These are phyloP conservation scores for Leucoptera coffeella DNA, from an alignment of 2,888 invertebrate genomes.

Conservation along the genomic window DNA sequence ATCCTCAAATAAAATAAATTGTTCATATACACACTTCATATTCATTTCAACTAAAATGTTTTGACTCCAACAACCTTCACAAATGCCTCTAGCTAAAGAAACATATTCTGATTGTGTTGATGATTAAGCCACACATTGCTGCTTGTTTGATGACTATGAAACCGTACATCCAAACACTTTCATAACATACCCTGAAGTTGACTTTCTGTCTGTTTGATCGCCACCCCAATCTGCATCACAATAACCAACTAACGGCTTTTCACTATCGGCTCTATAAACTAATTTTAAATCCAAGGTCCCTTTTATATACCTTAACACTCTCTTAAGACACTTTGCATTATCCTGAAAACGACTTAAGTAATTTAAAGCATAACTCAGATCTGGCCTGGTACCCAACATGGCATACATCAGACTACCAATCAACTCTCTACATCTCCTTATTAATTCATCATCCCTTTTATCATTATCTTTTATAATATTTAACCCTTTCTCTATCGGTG, in stretches of 20 bases:
- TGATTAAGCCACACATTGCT: constrained; percentile 6
- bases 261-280: neutral
- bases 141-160: constrained; percentile 5
- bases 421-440: neutral
- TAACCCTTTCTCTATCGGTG: neutral
- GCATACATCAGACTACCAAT: neutral
- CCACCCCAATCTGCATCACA: constrained; percentile 7
- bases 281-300: neutral
- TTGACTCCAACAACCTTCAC: constrained; percentile 6
- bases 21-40: neutral
- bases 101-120: constrained; percentile 7
- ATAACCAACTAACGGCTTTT: constrained; percentile 4
- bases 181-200: constrained; percentile 7
- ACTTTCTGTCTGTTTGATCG: constrained; percentile 5
- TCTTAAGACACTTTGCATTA: neutral
- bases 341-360: neutral
- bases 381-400: neutral
- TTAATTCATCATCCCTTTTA: neutral
- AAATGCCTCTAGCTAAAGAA: constrained; percentile 2
- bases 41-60: constrained; percentile 4
- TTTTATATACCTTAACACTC: neutral
- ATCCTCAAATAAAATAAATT: constrained; percentile 3
- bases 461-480: neutral
- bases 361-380: neutral
- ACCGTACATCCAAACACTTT: constrained; percentile 5